Percentiles rank a stretch among this genome's conserved stretches.
Conservation (phyloP, 2,888 invertebrate genomes). For the Tortrix viridana region DNA sequence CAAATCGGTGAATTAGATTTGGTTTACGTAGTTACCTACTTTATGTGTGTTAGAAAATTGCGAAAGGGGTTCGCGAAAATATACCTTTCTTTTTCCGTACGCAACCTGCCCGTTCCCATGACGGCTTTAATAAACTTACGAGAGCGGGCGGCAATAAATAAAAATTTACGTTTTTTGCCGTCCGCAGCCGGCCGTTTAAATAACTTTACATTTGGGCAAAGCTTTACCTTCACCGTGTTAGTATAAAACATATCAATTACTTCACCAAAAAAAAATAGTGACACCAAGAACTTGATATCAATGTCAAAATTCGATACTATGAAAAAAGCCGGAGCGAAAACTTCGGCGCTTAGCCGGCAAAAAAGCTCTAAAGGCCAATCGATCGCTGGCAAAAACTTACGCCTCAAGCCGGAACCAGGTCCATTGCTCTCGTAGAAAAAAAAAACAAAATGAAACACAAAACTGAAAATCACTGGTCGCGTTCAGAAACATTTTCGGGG, state of each 20-base stretch:
- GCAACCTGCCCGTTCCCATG: slow-evolving; percentile 27
- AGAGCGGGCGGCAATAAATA: background rate
- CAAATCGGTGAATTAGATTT: no score
- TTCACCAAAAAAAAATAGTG: slow-evolving; percentile 3
- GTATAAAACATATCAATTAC: slow-evolving; percentile 7
- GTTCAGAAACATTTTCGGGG: slow-evolving; percentile 51
- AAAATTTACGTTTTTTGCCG: slow-evolving; percentile 5
- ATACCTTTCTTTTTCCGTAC: slow-evolving; percentile 9
- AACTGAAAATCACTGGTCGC: slow-evolving; percentile 58
- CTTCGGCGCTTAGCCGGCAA: slow-evolving; percentile 51
- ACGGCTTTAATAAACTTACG: slow-evolving; percentile 24
- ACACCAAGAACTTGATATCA: background rate
- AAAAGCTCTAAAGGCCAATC: slow-evolving; percentile 62
- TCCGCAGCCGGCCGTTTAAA: slow-evolving; percentile 2
- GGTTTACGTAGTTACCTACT: no score
- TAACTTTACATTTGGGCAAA: slow-evolving; percentile 4
- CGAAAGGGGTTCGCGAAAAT: slow-evolving; percentile 1
- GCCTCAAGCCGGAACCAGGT: slow-evolving; percentile 49
- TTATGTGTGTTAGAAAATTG: background rate
- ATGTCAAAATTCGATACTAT: slow-evolving; percentile 7
- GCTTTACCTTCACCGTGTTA: slow-evolving; percentile 1
- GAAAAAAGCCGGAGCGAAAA: slow-evolving; percentile 42
- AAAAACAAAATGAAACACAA: slow-evolving; percentile 46
- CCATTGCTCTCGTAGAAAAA: slow-evolving; percentile 37
- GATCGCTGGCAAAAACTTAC: slow-evolving; percentile 66